Evolutionary conservation across 2,888 invertebrate genomes (phyloP).

Genomic region (Diploptera punctata): DNA sequence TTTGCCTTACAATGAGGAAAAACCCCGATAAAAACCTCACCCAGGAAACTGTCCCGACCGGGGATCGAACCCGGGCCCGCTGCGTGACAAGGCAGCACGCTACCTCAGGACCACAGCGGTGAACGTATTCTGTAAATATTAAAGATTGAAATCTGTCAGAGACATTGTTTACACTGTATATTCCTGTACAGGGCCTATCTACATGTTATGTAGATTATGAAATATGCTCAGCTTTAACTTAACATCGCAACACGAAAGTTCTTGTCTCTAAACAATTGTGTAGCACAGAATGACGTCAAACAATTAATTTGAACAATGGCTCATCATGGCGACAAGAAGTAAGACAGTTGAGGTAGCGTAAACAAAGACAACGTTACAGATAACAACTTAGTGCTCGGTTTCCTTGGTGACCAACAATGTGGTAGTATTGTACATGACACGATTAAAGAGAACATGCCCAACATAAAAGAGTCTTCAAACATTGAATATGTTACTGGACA

Average conservation of each 20-base stretch:
- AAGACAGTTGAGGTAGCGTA: not conserved
- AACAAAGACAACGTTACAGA: conserved; percentile 7
- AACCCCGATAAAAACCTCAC: too few species aligned
- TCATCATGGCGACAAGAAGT: conserved; percentile 1
- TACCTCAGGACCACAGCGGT: too few species aligned
- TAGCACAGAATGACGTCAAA: not conserved
- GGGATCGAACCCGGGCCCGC: too few species aligned
- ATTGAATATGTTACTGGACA: not conserved
- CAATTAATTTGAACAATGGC: not conserved
- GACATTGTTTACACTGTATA: too few species aligned
- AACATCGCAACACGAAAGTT: not conserved
- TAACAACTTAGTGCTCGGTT: not conserved
- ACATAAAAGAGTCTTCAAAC: too few species aligned
- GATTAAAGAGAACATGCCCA: not conserved
- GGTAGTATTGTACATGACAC: not conserved
- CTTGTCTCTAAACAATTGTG: not conserved
- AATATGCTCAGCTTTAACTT: not conserved
- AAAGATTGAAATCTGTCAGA: too few species aligned
- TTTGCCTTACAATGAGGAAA: too few species aligned
- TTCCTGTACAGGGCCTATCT: too few species aligned
- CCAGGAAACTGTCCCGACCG: too few species aligned
- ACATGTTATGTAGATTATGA: too few species aligned
- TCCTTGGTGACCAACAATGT: not conserved
- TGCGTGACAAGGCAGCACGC: too few species aligned
- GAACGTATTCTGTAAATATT: too few species aligned